Evolutionary conservation across 2,113 vertebrate genomes (phyloP).

Genomic region (Myotis yumanensis): DNA sequence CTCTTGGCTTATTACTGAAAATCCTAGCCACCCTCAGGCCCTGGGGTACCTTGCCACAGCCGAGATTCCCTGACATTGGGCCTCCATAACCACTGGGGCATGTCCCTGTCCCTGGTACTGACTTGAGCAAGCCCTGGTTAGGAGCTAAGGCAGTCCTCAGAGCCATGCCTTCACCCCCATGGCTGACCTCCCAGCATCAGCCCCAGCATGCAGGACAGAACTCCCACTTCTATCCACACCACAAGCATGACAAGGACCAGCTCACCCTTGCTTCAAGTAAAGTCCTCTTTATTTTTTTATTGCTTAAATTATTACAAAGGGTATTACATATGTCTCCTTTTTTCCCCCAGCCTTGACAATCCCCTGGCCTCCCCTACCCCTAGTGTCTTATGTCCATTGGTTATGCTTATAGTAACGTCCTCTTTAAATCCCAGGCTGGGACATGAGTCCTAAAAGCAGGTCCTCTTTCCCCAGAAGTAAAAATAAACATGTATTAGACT

Average conservation of each 20-base stretch:
- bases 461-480: background rate
- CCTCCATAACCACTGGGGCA: too few species aligned
- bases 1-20: background rate
- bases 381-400: too few species aligned
- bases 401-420: background rate
- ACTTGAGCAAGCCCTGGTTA: background rate
- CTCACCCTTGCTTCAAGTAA: background rate
- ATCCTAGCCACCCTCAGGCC: background rate
- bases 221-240: background rate
- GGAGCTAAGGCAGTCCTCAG: background rate
- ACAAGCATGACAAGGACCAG: background rate
- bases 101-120: background rate
- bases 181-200: background rate
- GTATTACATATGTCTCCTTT: too few species aligned
- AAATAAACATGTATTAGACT: background rate
- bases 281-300: background rate
- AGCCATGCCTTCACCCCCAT: background rate
- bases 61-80: background rate
- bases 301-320: too few species aligned
- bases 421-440: background rate
- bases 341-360: too few species aligned
- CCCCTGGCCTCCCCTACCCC: too few species aligned
- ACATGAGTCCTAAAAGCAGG: background rate
- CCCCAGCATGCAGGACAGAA: background rate
- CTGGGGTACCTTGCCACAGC: background rate